Evolutionary conservation across 2,888 invertebrate genomes (phyloP).

Genomic region (Heliconius ethilla): DNA sequence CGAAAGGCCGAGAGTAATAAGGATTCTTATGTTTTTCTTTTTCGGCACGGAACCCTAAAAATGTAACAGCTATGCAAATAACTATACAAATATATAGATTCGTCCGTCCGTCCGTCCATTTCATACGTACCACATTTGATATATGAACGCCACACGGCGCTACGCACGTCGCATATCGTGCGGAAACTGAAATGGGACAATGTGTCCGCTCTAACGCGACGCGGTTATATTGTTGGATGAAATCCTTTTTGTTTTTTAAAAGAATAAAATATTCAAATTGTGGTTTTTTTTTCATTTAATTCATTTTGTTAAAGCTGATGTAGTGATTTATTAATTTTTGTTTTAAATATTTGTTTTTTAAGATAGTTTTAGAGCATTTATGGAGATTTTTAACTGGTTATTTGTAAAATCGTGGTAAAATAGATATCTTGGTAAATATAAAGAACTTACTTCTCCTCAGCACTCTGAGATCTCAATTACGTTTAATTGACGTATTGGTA

Average conservation of each 20-base stretch:
- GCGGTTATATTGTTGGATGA: slow-evolving; percentile 31
- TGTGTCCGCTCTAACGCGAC: slow-evolving; percentile 33
- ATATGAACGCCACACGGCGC: slow-evolving; percentile 30
- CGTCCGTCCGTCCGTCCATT: slow-evolving; percentile 12
- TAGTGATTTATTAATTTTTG: not conserved
- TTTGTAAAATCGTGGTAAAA: not conserved
- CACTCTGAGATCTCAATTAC: not conserved
- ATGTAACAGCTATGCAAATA: not conserved
- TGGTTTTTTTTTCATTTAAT: not conserved
- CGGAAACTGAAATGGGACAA: slow-evolving; percentile 35
- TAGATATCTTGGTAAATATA: not conserved
- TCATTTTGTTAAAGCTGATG: not conserved
- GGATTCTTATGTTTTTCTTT: not conserved
- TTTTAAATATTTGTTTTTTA: not conserved
- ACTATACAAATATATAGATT: not conserved
- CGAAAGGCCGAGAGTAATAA: too few species aligned
- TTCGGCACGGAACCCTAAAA: not conserved
- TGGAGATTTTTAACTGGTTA: not conserved
- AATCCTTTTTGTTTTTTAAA: slow-evolving; percentile 18
- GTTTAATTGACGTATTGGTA: not conserved
- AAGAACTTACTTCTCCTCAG: too few species aligned
- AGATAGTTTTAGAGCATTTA: not conserved
- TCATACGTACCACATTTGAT: slow-evolving; percentile 35
- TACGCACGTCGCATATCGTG: slow-evolving; percentile 34
- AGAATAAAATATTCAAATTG: slow-evolving; percentile 14